Evolutionary conservation across 2,797 vertebrate genomes (phyloP).

Genomic region (Microhierax caerulescens): DNA sequence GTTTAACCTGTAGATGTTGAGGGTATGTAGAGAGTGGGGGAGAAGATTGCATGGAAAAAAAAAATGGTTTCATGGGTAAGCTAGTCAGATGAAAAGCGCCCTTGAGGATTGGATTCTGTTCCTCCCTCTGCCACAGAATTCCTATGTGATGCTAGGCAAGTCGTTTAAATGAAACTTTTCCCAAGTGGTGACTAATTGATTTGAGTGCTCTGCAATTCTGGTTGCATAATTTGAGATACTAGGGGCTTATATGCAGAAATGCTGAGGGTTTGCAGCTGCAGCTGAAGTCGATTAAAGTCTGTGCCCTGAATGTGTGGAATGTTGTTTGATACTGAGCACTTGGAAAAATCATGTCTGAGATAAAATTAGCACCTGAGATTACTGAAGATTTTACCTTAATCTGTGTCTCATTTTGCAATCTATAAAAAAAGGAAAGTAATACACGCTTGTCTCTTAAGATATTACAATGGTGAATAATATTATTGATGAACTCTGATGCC

Average conservation of each 20-base stretch:
- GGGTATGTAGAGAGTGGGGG: slow-evolving; percentile 25
- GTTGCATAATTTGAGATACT: slow-evolving; percentile 65
- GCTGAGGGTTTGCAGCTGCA: slow-evolving; percentile 60
- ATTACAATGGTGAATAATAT: not conserved
- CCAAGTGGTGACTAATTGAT: slow-evolving; percentile 73
- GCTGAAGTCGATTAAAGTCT: slow-evolving; percentile 56
- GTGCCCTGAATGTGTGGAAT: slow-evolving; percentile 22
- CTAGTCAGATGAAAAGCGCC: slow-evolving; percentile 58
- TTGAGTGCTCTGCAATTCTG: slow-evolving; percentile 71
- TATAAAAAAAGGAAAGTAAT: not conserved
- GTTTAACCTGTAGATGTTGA: slow-evolving; percentile 68
- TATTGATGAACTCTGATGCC: not conserved
- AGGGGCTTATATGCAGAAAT: slow-evolving; percentile 46
- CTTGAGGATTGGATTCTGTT: slow-evolving; percentile 62
- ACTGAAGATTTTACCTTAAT: not conserved
- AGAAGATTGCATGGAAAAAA: slow-evolving; percentile 5
- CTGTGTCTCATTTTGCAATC: not conserved
- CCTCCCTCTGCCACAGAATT: slow-evolving; percentile 62
- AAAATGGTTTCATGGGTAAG: slow-evolving; percentile 51
- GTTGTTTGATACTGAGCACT: slow-evolving; percentile 8
- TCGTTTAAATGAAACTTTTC: slow-evolving; percentile 70
- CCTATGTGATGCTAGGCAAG: slow-evolving; percentile 60
- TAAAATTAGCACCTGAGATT: slow-evolving; percentile 28
- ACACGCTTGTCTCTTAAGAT: not conserved
- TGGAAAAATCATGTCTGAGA: not conserved